Evolutionary conservation across 2,888 invertebrate genomes (phyloP).

Genomic region (Luffia ferchaultella): DNA sequence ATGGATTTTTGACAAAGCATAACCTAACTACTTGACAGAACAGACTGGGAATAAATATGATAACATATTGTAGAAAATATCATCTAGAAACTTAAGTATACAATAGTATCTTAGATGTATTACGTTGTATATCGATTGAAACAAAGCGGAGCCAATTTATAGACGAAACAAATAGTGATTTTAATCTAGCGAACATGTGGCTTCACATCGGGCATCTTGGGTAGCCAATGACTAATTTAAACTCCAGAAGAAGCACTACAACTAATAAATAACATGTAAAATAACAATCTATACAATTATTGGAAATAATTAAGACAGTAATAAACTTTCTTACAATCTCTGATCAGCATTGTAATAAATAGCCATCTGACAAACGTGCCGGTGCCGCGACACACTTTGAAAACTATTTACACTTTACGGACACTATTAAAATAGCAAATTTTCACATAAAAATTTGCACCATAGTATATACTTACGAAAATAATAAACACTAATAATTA

Average conservation of each 20-base stretch:
- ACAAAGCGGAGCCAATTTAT: background rate
- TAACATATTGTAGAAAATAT: background rate
- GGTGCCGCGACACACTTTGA: conserved; percentile 33
- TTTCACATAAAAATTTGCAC: conserved; percentile 52
- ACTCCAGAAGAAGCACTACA: background rate
- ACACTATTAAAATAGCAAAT: conserved; percentile 35
- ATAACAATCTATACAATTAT: background rate
- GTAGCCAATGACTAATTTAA: background rate
- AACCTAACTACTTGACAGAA: background rate
- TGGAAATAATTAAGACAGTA: background rate
- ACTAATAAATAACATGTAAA: background rate
- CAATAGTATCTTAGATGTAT: no score
- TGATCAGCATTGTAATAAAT: conserved; percentile 16
- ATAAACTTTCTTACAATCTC: conserved; percentile 5
- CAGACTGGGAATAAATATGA: background rate
- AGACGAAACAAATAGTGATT: background rate
- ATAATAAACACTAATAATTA: conserved; percentile 45
- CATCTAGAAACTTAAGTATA: no score
- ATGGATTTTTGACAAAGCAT: background rate
- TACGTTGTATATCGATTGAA: no score
- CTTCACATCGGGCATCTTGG: background rate
- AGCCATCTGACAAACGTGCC: conserved; percentile 59
- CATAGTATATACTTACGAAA: conserved; percentile 60
- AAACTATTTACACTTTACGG: conserved; percentile 48
- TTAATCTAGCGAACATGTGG: background rate